Base-by-base conservation (phyloP, 2,888 invertebrate genomes). In the Dryobotodes eremita region DNA sequence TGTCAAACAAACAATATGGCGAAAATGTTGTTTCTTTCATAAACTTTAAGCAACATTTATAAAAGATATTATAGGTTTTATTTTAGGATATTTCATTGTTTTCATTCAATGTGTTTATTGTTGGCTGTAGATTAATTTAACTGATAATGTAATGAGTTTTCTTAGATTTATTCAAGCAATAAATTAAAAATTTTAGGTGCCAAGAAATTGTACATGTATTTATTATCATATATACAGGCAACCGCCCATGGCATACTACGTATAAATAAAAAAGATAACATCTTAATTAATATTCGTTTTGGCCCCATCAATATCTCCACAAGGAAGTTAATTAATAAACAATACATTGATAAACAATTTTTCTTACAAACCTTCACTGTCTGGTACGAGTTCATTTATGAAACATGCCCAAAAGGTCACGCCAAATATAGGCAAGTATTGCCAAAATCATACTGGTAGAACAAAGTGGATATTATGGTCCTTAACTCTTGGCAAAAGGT, bases 351-450 rank as follows among this genome's bases (percentile, higher is more conserved):
- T 64, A 68, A 78, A 77, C 36, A 53, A 59, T 69, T 68, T 72
- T 81, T 81, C 59, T 61, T 59, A 65, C 65, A 69, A 75, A 65
- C 77, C 77, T 86, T 89, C 89, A 90, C 89, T 89, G 88, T 85
- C 83, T 81, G 79, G 74, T 79, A 20, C 59, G 81, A 84, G 80
- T 88, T 92, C 85, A 90, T 93, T 94, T 92, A 89, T 89, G 88
- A 91, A 92, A 92, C 92, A 83, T 68, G 90, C 86, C 80, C 75
- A 79, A 93, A 94, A 95, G 95, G 95, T 94, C 94, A 91, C 66
- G 53, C 92, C 92, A 91, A 92, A 93, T 93, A 93, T 89, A 94
- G 92, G 80, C 88, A 87, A 88, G 90, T 90, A 91, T 93, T 93
- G 91, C 93, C 93, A 91, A 93, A 94, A 93, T 79, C 10, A 76